Base-by-base conservation (phyloP, 2,888 invertebrate genomes). In the Andricus curvator region DNA sequence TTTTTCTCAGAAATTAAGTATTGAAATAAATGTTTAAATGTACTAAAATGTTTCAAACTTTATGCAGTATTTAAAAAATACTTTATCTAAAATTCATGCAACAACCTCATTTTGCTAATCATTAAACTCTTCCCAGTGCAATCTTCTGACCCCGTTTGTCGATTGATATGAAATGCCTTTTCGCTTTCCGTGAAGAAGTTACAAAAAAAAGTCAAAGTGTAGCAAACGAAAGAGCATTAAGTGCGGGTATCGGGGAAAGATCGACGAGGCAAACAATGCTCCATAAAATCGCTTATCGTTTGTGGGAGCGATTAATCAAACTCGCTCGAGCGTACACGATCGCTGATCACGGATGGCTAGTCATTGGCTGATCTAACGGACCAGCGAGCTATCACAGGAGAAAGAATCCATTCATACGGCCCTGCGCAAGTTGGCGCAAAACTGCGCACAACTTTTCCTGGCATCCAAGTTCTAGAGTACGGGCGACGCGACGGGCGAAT, bases 371-470 rank as follows among this genome's bases (percentile, higher is more conserved):
- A 76, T 22, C 60, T 33, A 29, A 41, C 74, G 51, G 64, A 17
- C 76, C 17, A 33, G 22, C 9, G 22, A 37, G 37, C 13, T n/a
- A 37, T 17, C 48, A 56, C 3, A 56, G 66, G 64, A 25, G 33
- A 64, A 44, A 64, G 51, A 62, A 41, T 66, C 60, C 51, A 80
- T 65, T 74, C 64, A 79, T 78, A 79, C 81, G 80, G 68, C 64
- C 51, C 76, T 77, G 51, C 48, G 80, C 70, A 83, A 85, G 79
- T 84, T 82, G 81, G 79, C 81, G 83, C 82, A 81, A 80, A 85
- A 85, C 81, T 82, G 78, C 82, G 78, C 80, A 81, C 83, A 85
- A 85, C 81, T 82, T 86, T 84, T 83, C 79, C 68, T 80, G 64
- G 62, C 80, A 56, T 70, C 68, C 33, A 81, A 80, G 70, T 79